phyloP scores from a whole-genome alignment of 2,113 vertebrate species.

The Penelope pileata region DNA sequence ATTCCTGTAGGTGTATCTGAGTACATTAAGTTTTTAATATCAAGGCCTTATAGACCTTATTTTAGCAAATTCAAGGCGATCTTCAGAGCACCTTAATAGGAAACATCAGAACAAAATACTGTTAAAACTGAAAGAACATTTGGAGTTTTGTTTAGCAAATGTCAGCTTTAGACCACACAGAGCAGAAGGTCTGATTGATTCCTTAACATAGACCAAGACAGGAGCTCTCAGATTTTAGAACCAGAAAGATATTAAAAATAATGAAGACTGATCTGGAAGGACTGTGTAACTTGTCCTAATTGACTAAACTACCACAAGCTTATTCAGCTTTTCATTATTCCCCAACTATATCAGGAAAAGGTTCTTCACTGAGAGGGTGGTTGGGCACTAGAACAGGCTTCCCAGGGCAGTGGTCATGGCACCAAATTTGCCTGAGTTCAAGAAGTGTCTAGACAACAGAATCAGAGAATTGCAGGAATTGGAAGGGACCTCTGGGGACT shows the following conservation, averaged over 20 bases:
- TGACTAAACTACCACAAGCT: neutral
- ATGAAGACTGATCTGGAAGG: neutral
- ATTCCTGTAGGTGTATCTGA: neutral
- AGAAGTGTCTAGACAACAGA: no score
- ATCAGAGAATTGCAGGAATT: no score
- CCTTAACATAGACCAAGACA: neutral
- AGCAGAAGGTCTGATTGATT: neutral
- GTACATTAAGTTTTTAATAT: neutral
- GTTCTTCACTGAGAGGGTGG: no score
- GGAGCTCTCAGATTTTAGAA: neutral
- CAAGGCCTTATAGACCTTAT: neutral
- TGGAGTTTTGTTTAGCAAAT: neutral
- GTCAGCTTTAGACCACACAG: neutral
- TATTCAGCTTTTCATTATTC: neutral
- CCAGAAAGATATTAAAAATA: neutral
- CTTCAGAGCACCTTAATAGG: neutral
- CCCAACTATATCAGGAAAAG: no score
- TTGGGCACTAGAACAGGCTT: no score
- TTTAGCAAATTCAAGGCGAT: neutral
- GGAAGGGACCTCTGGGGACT: no score
- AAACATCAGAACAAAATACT: neutral
- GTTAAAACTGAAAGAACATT: neutral
- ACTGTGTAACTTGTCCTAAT: neutral
- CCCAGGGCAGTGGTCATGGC: no score
- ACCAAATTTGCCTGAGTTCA: no score